phyloP scores from a whole-genome alignment of 1,140 invertebrate genomes.

The Lepidotrigona ventralis region DNA sequence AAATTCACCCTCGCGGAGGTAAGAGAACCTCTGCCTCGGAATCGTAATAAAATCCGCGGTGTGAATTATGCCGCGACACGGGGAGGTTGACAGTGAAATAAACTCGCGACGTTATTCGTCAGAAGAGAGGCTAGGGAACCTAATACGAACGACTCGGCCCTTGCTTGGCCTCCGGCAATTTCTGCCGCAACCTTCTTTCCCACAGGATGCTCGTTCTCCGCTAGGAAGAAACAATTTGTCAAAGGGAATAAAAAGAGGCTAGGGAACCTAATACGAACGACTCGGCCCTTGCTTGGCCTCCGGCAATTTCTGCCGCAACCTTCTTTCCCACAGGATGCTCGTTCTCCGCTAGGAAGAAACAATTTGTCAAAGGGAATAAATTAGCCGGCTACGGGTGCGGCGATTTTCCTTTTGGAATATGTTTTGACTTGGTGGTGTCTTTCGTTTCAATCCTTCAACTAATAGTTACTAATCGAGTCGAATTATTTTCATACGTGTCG shows the following conservation, averaged over 20 bases:
- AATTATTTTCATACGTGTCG: no score
- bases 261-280: constrained; percentile 50
- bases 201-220: constrained; percentile 9
- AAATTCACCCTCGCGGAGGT: constrained; percentile 27
- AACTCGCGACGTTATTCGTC: constrained; percentile 47
- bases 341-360: constrained; percentile 48
- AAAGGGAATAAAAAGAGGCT: constrained; percentile 57
- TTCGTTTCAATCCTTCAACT: not conserved
- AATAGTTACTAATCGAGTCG: no score
- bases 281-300: not conserved
- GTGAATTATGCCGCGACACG: constrained; percentile 33
- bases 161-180: constrained; percentile 17
- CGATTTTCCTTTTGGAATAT: not conserved
- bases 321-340: constrained; percentile 21
- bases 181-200: constrained; percentile 36
- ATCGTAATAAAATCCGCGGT: constrained; percentile 46
- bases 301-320: constrained; percentile 39
- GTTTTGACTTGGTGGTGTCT: not conserved
- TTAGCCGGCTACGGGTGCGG: constrained; percentile 10
- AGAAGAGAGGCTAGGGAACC: constrained; percentile 36
- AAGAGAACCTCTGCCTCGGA: constrained; percentile 26
- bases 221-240: constrained; percentile 63
- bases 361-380: constrained; percentile 66
- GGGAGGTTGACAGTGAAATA: constrained; percentile 20
- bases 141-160: constrained; percentile 42